Conservation (phyloP, 2,797 vertebrate genomes). For the Fundulus diaphanus region DNA sequence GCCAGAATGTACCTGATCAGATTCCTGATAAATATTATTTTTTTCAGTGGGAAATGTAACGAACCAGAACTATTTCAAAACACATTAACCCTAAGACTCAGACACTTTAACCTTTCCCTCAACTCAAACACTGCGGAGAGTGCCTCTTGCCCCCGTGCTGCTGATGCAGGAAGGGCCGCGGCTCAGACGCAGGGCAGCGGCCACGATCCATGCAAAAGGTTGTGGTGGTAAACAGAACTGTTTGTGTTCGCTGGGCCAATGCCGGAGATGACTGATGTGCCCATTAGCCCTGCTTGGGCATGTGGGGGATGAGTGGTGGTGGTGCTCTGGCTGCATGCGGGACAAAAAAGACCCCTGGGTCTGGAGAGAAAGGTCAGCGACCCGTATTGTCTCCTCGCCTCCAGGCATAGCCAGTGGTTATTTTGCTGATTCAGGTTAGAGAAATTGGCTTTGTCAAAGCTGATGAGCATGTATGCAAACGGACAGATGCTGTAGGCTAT, state of each 20-base stretch:
- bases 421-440: slow-evolving; percentile 56
- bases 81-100: slow-evolving; percentile 41
- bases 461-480: slow-evolving; percentile 55
- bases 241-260: slow-evolving; percentile 74
- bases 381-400: slow-evolving; percentile 70
- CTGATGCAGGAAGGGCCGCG: slow-evolving; percentile 53
- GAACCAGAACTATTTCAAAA: slow-evolving; percentile 48
- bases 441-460: slow-evolving; percentile 60
- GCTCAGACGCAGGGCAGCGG: slow-evolving; percentile 63
- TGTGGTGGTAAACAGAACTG: slow-evolving; percentile 73
- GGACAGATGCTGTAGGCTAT: slow-evolving; percentile 47
- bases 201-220: slow-evolving; percentile 73
- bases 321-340: slow-evolving; percentile 39
- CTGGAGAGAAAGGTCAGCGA: slow-evolving; percentile 74
- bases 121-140: slow-evolving; percentile 23
- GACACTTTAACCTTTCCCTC: slow-evolving; percentile 38
- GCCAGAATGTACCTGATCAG: slow-evolving; percentile 28
- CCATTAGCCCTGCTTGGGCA: slow-evolving; percentile 69
- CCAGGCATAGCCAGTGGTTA: slow-evolving; percentile 56
- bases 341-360: slow-evolving; percentile 70
- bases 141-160: slow-evolving; percentile 33
- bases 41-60: slow-evolving; percentile 30
- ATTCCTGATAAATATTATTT: slow-evolving; percentile 25
- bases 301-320: slow-evolving; percentile 39
- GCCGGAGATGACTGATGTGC: slow-evolving; percentile 77